Percentiles rank a stretch among this genome's conserved stretches.
phyloP scores from a whole-genome alignment of 2,113 vertebrate species.

The Leucoraja erinaceus region DNA sequence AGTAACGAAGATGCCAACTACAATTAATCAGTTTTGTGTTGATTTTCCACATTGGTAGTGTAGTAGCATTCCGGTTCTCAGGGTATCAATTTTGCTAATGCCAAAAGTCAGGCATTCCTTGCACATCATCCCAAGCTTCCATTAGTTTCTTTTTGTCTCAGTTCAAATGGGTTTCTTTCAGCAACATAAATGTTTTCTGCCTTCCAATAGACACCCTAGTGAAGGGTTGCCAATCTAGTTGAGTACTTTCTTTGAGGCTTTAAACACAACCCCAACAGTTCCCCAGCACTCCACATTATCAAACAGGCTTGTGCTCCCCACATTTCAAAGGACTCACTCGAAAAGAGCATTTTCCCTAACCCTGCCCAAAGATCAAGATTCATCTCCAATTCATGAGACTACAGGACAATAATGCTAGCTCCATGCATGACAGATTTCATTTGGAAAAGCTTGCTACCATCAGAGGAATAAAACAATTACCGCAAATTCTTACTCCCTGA shows the following conservation, averaged over 20 bases:
- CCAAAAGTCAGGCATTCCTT: background rate
- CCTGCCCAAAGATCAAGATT: background rate
- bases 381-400: too few relatives aligned
- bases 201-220: background rate
- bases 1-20: background rate
- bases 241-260: too few relatives aligned
- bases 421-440: background rate
- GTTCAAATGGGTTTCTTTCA: background rate
- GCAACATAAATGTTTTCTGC: background rate
- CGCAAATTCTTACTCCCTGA: background rate
- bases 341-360: background rate
- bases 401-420: too few relatives aligned
- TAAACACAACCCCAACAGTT: too few relatives aligned
- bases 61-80: background rate
- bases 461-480: background rate
- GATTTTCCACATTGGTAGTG: background rate
- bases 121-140: background rate
- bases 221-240: background rate
- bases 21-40: background rate
- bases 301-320: too few relatives aligned
- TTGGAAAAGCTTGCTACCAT: background rate
- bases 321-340: too few relatives aligned
- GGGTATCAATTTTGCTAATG: background rate
- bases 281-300: too few relatives aligned
- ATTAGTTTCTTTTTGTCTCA: background rate